Base-by-base conservation (phyloP, 2,113 vertebrate species). In the Anarhynchus alexandrinus region DNA sequence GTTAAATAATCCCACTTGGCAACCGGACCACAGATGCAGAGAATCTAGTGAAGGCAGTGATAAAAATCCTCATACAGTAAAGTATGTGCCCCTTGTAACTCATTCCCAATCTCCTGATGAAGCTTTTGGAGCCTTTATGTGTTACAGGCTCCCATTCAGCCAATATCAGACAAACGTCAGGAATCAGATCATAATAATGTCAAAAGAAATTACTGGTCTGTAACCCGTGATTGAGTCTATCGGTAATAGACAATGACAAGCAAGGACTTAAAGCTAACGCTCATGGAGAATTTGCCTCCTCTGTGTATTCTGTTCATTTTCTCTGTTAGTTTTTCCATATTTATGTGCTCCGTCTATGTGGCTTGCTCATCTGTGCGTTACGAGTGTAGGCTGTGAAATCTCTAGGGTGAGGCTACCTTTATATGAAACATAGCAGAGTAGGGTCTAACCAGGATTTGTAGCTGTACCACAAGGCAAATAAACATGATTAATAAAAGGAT, bases 371-470 rank as follows among this genome's bases (percentile, higher is more conserved):
- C 51, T 61, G 13, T 57, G n/a, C 51, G 17, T 49, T 40, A 34
- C 0, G 0, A 45, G 9, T 22, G 29, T 29, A 58, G 17, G 6
- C 45, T 88, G 14, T 62, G 43, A 30, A n/a, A 2, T 77, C 12
- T 29, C 12, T 45, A 21, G 13, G 8, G 7, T 25, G 18, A 78
- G 21, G 29, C 26, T 58, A 55, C 12, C 10, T 66, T 42, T 38
- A 21, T 14, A n/a, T 16, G 17, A 90, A 87, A 72, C 12, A 45
- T 9, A 70, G 29, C 7, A 73, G 25, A 66, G 4, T 3, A 83
- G 25, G 9, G 2, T 38, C 15, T 45, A 77, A 70, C 8, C 27
- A 54, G 27, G 13, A 70, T 77, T 83, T 80, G n/a, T 42, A 86
- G 42, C 32, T 88, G 30, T 38, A 69, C 26, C 27, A 8, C 40